Evolutionary conservation across 1,140 invertebrate species (phyloP).

Genomic region (Epicauta chinensis): DNA sequence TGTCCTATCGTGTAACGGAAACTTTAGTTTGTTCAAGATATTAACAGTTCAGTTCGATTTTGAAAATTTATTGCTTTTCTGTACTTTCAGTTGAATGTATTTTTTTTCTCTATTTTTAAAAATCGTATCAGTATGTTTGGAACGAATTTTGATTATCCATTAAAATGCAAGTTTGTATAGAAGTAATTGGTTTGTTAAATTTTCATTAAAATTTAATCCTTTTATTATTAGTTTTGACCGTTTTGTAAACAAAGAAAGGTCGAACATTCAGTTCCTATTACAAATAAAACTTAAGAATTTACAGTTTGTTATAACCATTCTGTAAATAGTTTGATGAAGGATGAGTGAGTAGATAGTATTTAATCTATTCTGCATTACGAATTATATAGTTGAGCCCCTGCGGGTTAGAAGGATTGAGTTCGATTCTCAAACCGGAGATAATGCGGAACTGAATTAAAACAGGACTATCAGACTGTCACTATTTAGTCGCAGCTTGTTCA

Average conservation of each 20-base stretch:
- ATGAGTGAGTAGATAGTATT: slow-evolving; percentile 18
- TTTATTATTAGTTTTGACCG: slow-evolving; percentile 15
- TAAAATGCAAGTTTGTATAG: slow-evolving; percentile 4
- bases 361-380: slow-evolving; percentile 19
- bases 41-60: not conserved
- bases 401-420: slow-evolving; percentile 20
- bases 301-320: slow-evolving; percentile 10
- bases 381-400: slow-evolving; percentile 14
- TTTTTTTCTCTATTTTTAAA: slow-evolving; percentile 9
- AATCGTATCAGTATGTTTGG: no score
- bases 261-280: no score
- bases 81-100: not conserved
- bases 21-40: slow-evolving; percentile 10
- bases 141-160: slow-evolving; percentile 8
- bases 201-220: slow-evolving; percentile 20
- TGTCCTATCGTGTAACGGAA: slow-evolving; percentile 4
- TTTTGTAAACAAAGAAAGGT: slow-evolving; percentile 9
- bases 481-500: slow-evolving; percentile 11
- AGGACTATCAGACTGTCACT: slow-evolving; percentile 20
- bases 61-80: not conserved
- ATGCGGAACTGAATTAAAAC: slow-evolving; percentile 22
- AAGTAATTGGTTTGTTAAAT: slow-evolving; percentile 14
- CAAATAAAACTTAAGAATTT: slow-evolving; percentile 13
- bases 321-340: slow-evolving; percentile 9
- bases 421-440: slow-evolving; percentile 20